Conservation (phyloP, 2,113 vertebrate species). For the Onychorhynchus coronatus region DNA sequence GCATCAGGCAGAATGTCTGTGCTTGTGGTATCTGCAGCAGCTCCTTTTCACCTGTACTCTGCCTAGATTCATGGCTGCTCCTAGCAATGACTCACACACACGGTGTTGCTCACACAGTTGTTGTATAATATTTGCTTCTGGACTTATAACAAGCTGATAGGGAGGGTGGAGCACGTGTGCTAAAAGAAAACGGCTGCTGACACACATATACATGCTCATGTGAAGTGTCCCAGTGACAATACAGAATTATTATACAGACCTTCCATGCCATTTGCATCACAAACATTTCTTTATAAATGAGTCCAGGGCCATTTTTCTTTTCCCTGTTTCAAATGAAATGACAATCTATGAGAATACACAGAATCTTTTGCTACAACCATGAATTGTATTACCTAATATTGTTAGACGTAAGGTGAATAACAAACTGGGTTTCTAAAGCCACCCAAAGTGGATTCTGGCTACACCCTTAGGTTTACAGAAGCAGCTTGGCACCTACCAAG, state of each 20-base stretch:
- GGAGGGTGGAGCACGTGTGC: neutral
- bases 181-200: neutral
- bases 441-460: slow-evolving; percentile 46
- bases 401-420: neutral
- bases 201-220: neutral
- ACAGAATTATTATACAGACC: neutral
- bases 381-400: neutral
- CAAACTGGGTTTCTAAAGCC: neutral
- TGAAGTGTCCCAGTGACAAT: neutral
- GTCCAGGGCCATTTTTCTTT: neutral
- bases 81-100: neutral
- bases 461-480: slow-evolving; percentile 59
- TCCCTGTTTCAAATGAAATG: neutral
- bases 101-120: neutral
- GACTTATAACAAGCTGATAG: neutral
- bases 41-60: neutral
- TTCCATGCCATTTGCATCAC: neutral
- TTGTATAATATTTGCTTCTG: neutral
- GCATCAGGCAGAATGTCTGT: neutral
- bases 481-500: slow-evolving; percentile 41
- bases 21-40: neutral
- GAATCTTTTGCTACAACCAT: neutral
- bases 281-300: neutral
- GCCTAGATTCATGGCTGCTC: neutral
- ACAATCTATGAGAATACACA: neutral